phyloP scores from a whole-genome alignment of 2,113 vertebrate genomes.

The Aptenodytes forsteri region DNA sequence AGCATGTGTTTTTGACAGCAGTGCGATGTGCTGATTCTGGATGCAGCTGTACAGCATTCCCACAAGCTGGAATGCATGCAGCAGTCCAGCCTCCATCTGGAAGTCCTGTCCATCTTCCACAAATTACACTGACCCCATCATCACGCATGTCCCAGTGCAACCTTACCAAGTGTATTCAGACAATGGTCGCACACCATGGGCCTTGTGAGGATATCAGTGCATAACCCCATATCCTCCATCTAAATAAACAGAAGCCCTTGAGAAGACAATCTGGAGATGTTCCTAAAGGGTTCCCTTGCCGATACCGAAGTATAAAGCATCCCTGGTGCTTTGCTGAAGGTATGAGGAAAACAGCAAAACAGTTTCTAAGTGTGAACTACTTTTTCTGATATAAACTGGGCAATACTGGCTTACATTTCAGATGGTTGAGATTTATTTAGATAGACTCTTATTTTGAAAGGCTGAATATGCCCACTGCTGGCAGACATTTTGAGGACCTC shows the following conservation, averaged over 20 bases:
- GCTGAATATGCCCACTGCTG: neutral
- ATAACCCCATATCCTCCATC: neutral
- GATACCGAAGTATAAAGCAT: neutral
- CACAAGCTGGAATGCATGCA: neutral
- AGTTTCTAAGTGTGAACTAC: neutral
- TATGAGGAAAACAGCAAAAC: neutral
- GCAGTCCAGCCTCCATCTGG: neutral
- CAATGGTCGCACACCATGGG: neutral
- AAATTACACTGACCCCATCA: neutral
- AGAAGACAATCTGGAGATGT: neutral
- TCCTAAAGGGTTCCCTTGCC: neutral
- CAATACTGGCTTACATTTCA: neutral
- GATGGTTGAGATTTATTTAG: neutral
- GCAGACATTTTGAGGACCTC: neutral
- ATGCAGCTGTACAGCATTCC: neutral
- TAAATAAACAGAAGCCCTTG: neutral
- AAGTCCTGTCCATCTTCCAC: neutral
- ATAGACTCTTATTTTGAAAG: neutral
- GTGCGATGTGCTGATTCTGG: neutral
- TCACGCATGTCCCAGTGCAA: neutral
- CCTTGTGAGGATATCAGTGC: accelerated
- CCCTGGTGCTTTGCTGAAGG: neutral
- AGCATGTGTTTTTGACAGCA: neutral
- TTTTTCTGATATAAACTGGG: neutral
- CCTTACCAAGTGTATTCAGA: neutral